phyloP scores from a whole-genome alignment of 2,888 invertebrate genomes.

The Drosophila nr. perissopoda region DNA sequence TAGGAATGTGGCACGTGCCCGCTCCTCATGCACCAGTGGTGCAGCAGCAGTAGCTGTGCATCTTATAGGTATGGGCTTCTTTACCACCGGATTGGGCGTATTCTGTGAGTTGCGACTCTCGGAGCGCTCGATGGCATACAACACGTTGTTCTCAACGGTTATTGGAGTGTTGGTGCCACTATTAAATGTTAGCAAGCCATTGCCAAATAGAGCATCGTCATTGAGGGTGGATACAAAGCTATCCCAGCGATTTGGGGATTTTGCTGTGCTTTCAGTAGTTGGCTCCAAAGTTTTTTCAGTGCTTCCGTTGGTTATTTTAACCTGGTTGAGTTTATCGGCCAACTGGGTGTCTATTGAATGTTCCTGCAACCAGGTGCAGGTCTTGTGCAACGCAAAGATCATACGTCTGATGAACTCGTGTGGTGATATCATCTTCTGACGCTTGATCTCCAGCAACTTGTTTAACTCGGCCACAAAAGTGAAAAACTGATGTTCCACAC shows the following conservation, averaged over 20 bases:
- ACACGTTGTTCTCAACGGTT: slow-evolving; percentile 75
- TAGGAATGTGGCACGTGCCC: slow-evolving; percentile 66
- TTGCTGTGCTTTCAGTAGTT: slow-evolving; percentile 6
- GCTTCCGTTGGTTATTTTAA: slow-evolving; percentile 56
- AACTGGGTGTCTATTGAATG: slow-evolving; percentile 81
- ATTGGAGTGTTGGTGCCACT: slow-evolving; percentile 71
- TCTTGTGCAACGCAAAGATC: slow-evolving; percentile 84
- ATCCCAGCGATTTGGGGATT: slow-evolving; percentile 16
- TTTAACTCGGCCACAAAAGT: slow-evolving; percentile 81
- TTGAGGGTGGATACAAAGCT: slow-evolving; percentile 2
- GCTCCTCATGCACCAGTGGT: slow-evolving; percentile 43
- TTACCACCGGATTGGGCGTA: slow-evolving; percentile 40
- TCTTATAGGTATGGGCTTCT: slow-evolving; percentile 77
- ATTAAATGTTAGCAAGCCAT: slow-evolving; percentile 13
- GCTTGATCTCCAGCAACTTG: slow-evolving; percentile 79
- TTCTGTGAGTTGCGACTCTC: slow-evolving; percentile 72
- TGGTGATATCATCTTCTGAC: slow-evolving; percentile 83
- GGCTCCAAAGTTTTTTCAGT: slow-evolving; percentile 30
- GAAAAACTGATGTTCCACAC: slow-evolving; percentile 83
- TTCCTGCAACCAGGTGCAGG: slow-evolving; percentile 82
- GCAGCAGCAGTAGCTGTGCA: slow-evolving; percentile 13
- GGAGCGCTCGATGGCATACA: slow-evolving; percentile 81
- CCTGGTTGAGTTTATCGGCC: slow-evolving; percentile 74
- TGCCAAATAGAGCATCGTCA: slow-evolving; percentile 12
- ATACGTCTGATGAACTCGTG: slow-evolving; percentile 84